These are phyloP conservation scores for Ridgeia piscesae DNA, from an alignment of 1,140 invertebrate species.

Conservation along the genomic window DNA sequence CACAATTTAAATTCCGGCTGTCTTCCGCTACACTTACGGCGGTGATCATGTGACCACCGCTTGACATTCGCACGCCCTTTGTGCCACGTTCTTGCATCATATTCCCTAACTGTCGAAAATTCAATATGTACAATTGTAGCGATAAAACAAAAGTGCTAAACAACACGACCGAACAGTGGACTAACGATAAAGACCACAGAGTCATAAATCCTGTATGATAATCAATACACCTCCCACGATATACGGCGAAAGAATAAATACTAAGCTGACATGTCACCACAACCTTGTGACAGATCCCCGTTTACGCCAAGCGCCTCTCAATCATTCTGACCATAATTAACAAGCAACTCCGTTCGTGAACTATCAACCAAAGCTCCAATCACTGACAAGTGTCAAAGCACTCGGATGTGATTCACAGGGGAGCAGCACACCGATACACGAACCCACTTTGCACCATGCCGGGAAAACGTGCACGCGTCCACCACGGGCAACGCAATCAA, in stretches of 20 bases:
- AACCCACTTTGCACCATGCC: neutral
- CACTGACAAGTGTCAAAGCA: neutral
- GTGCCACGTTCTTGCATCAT: no score
- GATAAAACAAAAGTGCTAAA: neutral
- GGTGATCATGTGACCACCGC: neutral
- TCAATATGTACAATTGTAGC: neutral
- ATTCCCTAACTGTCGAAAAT: neutral
- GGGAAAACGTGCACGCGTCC: neutral
- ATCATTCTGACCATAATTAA: neutral
- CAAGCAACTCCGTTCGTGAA: neutral
- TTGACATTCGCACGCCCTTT: neutral
- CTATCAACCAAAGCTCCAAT: neutral
- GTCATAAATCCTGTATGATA: neutral
- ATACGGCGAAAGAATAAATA: neutral
- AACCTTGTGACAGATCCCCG: neutral
- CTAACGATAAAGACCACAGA: neutral
- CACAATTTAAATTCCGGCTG: neutral
- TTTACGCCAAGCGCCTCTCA: neutral
- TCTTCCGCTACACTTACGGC: neutral
- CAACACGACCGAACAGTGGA: neutral
- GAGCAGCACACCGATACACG: neutral
- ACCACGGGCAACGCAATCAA: neutral
- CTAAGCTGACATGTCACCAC: neutral
- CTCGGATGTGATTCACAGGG: neutral
- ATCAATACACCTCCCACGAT: neutral